phyloP scores from a whole-genome alignment of 1,140 invertebrate species.

The Manduca sexta region DNA sequence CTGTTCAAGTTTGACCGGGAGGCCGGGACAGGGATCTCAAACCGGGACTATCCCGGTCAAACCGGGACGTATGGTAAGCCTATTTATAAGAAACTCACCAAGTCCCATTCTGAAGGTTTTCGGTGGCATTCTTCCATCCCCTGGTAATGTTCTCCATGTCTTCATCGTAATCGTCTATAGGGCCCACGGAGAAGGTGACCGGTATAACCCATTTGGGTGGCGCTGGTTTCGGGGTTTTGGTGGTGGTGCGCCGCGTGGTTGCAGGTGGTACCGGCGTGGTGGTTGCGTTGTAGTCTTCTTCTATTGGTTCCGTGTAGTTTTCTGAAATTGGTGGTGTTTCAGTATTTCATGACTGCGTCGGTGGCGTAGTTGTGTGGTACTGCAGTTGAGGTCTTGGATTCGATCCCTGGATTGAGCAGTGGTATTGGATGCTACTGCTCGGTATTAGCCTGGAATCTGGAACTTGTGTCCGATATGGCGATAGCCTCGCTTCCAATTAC shows the following conservation, averaged over 20 bases:
- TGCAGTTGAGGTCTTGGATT: too few species aligned
- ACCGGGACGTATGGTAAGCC: too few species aligned
- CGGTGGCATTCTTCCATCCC: constrained; percentile 32
- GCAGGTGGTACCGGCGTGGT: constrained; percentile 30
- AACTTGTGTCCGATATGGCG: too few species aligned
- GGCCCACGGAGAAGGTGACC: constrained; percentile 54
- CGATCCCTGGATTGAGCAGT: too few species aligned
- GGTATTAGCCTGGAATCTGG: too few species aligned
- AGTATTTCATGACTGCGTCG: too few species aligned
- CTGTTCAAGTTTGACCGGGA: too few species aligned
- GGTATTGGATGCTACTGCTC: too few species aligned
- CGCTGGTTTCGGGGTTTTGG: constrained; percentile 39
- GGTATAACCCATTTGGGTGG: constrained; percentile 57
- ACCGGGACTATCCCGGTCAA: background rate
- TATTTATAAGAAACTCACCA: constrained; percentile 31
- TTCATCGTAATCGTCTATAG: constrained; percentile 24
- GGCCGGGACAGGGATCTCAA: too few species aligned
- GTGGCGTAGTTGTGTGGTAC: too few species aligned
- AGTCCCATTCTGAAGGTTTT: constrained; percentile 44
- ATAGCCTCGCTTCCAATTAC: too few species aligned
- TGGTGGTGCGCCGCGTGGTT: constrained; percentile 27
- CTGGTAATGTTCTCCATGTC: constrained; percentile 32
- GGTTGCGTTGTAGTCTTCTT: constrained; percentile 51
- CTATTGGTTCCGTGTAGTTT: constrained; percentile 45
- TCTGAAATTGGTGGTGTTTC: too few species aligned